Evolutionary conservation across 2,797 vertebrate genomes (phyloP), one percentile per base, ranked within the genome.

Genomic region (Falco rusticolus): DNA sequence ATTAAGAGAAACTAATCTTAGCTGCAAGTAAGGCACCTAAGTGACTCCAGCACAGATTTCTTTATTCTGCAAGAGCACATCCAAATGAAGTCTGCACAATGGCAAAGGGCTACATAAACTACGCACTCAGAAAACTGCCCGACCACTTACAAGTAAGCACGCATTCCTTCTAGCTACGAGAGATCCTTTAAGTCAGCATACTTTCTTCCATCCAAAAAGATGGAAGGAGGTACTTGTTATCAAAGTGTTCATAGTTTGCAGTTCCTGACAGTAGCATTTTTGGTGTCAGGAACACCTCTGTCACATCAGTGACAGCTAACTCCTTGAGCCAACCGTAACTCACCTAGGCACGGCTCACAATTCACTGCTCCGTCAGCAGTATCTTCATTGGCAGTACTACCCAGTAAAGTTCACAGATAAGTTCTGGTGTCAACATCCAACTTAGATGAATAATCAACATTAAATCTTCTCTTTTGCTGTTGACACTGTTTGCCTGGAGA

Each of bases 21-120:
- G 48, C 77, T 87, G 45, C 63, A 93, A 81, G 29, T 93, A 89
- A 96, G 87, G 92, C 90, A 95, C 72, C 91, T 89, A 57, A 91
- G 43, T 53, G 75, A 96, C 63, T 94, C 76, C 75, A 85, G 57
- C 24, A 45, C 22, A 7, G 29, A 66, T 59, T 87, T 86, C 53
- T 77, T 90, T 53, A 31, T 25, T 84, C 90, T 85, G 48, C 83
- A 87, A 87, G 22, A 87, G 56, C 39, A 80, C 0, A 8, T 45
- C 65, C 77, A 93, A 83, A 88, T 12, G 8, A 84, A 83, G 60
- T 12, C 60, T 76, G 71, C 65, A 89, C 63, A 63, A 56, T 20
- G 47, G 75, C 70, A 75, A 90, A 77, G 47, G 60, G 59, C 34
- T 78, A 69, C 51, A 37, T 12, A 24, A 91, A 70, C 59, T 59